These are phyloP conservation scores for Tholera decimalis DNA, from an alignment of 2,888 invertebrate species.

Conservation along the genomic window DNA sequence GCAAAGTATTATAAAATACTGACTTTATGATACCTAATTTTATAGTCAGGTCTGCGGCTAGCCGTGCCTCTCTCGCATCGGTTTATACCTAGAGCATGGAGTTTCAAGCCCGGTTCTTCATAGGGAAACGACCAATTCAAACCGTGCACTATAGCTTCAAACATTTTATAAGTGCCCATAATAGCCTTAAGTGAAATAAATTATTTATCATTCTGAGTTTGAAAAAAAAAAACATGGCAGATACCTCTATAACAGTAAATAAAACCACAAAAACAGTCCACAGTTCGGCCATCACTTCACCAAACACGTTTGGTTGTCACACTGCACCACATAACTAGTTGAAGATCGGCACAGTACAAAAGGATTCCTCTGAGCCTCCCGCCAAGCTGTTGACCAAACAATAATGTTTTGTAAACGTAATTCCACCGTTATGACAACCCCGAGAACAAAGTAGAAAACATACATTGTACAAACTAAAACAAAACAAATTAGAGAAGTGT, in stretches of 20 bases:
- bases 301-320: background rate
- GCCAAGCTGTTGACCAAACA: slow-evolving; percentile 57
- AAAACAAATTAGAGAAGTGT: slow-evolving; percentile 37
- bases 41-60: no score
- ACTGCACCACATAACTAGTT: slow-evolving; percentile 31
- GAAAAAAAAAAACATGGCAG: slow-evolving; percentile 65
- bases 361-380: slow-evolving; percentile 40
- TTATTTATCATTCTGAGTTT: no score
- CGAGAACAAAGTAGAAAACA: slow-evolving; percentile 48
- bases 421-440: slow-evolving; percentile 28
- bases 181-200: no score
- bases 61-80: no score
- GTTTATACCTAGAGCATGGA: no score
- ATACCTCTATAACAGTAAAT: slow-evolving; percentile 73
- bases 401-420: slow-evolving; percentile 58
- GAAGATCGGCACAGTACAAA: slow-evolving; percentile 35
- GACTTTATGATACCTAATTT: no score
- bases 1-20: no score
- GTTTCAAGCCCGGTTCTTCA: no score
- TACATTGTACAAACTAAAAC: slow-evolving; percentile 52
- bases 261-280: slow-evolving; percentile 61
- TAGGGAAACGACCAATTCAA: no score
- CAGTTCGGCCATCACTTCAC: slow-evolving; percentile 45
- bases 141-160: no score
- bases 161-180: no score